Evolutionary conservation across 1,140 invertebrate species (phyloP).

Genomic region (Drosophila kikkawai): DNA sequence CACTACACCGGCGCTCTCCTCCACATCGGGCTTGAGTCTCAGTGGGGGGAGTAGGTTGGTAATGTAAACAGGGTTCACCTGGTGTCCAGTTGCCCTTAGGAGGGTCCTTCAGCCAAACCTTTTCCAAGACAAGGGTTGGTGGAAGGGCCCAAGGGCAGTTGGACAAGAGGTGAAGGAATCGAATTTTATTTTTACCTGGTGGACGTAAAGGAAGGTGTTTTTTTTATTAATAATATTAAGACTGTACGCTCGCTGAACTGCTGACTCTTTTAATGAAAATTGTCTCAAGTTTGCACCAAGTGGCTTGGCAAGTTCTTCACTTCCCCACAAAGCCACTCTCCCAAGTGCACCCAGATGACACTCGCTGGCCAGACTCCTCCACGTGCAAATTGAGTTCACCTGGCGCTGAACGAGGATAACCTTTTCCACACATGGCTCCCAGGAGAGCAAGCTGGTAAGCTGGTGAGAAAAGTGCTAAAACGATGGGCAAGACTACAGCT

Average conservation of each 20-base stretch:
- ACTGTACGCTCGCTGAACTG: not conserved
- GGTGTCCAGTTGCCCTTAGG: not conserved
- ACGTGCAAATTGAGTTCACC: slow-evolving; percentile 47
- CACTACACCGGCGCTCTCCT: not conserved
- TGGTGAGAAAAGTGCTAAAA: not conserved
- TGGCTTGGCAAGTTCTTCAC: not conserved
- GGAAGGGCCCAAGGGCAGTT: not conserved
- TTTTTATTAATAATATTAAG: not conserved
- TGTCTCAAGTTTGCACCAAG: not conserved
- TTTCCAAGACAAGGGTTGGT: not conserved
- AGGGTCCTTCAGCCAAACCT: not conserved
- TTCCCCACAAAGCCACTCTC: not conserved
- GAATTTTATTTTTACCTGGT: not conserved
- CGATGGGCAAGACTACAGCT: not conserved
- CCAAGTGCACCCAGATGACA: not conserved
- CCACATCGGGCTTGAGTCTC: not conserved
- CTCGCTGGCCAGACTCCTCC: not conserved
- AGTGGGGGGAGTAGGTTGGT: not conserved
- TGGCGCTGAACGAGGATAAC: slow-evolving; percentile 17
- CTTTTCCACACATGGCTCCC: slow-evolving; percentile 17
- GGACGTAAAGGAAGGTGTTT: not conserved
- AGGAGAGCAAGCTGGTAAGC: not conserved
- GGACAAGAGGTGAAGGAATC: not conserved
- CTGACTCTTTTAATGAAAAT: not conserved
- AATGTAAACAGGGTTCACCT: too few relatives aligned